Base-by-base conservation (phyloP, 2,888 invertebrate genomes). In the Dinocampus coccinellae region DNA sequence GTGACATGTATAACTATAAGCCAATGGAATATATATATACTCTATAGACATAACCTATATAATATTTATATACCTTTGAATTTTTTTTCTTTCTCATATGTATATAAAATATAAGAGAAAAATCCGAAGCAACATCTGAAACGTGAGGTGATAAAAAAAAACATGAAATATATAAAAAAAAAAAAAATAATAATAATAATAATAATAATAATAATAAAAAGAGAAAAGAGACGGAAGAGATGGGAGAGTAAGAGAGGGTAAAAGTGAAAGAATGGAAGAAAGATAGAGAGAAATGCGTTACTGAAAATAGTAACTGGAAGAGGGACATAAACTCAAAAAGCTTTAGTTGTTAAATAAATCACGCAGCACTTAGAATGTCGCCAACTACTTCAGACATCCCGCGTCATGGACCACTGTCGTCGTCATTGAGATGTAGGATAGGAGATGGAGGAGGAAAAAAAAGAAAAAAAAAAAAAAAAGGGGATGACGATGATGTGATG, bases 341-440 rank as follows among this genome's bases (percentile, higher is more conserved):
- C 47, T 47, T 60, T 22, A 58, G 63, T 72, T 70, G 58, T 70
- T 74, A 71, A 74, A 79, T 78, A 79, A 78, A 79, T 79, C 76
- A 73, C 70, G 67, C 61, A 58, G 57, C 75, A 72, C 74, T 79
- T 77, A 77, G 74, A 74, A 69, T 62, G 55, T 62, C 53, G 55
- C 36, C 20, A 55, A 62, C 69, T 69, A 69, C 69, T 61, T 34
- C 33, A 62, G 53, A 24, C 62, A 55, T 62, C 24, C 62, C 39
- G 39, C 10, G 36, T 3, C 26, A 26, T 55, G 26, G 47, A 16
- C 47, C 16, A 10, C 10, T 16, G 29, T 47, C 47, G n/a, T 47
- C 16, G 47, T 47, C 9, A 16, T 20, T 16, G 34, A n/a, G 13
- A n/a, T n/a, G n/a, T n/a, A n/a, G n/a, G n/a, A n/a, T n/a, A n/a